Base-by-base conservation (phyloP, 1,140 invertebrate genomes). In the Anastrepha ludens region DNA sequence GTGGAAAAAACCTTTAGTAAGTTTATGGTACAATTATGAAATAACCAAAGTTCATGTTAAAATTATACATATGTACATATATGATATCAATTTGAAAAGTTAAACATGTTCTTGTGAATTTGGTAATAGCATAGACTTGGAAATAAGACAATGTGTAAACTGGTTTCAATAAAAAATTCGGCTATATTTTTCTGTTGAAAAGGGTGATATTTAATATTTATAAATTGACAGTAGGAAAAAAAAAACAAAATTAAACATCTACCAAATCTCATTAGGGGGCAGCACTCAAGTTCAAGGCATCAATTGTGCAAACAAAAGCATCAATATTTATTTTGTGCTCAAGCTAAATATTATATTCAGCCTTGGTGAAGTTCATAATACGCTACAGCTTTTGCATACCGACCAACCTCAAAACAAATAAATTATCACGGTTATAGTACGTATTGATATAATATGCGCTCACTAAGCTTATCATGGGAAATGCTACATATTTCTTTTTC, bases 321-420 rank as follows among this genome's bases (percentile, higher is more conserved):
- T 81, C 74, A 81, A 58, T 81, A 81, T 55, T 81, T 81, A 55
- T 81, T 55, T 81, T 81, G 44, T 81, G 55, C 7, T 11, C 50
- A 20, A 81, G 11, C 20, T 29, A 20, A 81, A 81, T 81, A 58
- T 55, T 81, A 81, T 55, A 5, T 81, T 9, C 20, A 55, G 47
- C 47, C 74, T 81, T 20, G 47, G 17, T 55, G n/a, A 81, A 55
- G 74, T 81, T 81, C 47, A 81, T 55, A 81, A 81, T 55, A 81
- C 44, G 44, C 74, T 58, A 55, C 39, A 50, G n/a, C n/a, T 81
- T 29, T n/a, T 47, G 9, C 3, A 55, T 41, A 29, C n/a, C 47
- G 41, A 74, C 39, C 13, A 41, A 11, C 13, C 67, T 8, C 60
- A 17, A 17, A 62, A 17, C 1, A 62, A 17, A 62, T 62, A 62